Evolutionary conservation across 2,888 invertebrate species (phyloP), one percentile per base, ranked within the genome.

Genomic region (Agapostemon virescens): DNA sequence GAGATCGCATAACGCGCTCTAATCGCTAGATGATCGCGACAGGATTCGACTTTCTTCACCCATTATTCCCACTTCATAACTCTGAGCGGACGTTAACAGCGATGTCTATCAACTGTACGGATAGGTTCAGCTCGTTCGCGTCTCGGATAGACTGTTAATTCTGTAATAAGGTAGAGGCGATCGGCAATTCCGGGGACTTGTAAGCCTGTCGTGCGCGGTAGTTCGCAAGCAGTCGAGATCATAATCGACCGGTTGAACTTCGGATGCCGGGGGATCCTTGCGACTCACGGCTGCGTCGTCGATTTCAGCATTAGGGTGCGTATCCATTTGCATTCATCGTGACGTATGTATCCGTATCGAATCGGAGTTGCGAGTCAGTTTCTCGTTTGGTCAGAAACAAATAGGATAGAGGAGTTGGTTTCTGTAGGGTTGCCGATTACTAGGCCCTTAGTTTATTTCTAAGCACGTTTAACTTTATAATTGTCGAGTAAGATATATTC

Each of bases 131-230:
- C 64, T 74, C 73, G 75, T 66, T 73, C 66, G 42, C 71, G 36
- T 11, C 64, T 58, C 74, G 77, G 75, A 77, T 69, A 70, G 76
- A 75, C 75, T 36, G 79, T 71, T 77, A 72, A 75, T 74, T 71
- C 75, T 64, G 33, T 76, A 80, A 82, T 84, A 81, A 79, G 78
- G 64, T 74, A 72, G 85, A 49, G 61, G 38, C 58, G 78, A 84
- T 82, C 74, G 67, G 72, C 78, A n/a, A 82, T 82, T 79, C 69
- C 20, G 36, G 55, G 66, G 86, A 85, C 75, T 69, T 78, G 69
- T 73, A 20, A 33, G n/a, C 76, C 38, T 55, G 82, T 75, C 77
- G 58, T 55, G 72, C 55, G 69, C 30, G 67, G 83, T 83, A 83
- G 83, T 83, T 80, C 81, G 84, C 74, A 52, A 70, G 69, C 71